Evolutionary conservation across 2,888 invertebrate species (phyloP), one percentile per base, ranked within the genome.

Genomic region (Sphaerophoria taeniata): DNA sequence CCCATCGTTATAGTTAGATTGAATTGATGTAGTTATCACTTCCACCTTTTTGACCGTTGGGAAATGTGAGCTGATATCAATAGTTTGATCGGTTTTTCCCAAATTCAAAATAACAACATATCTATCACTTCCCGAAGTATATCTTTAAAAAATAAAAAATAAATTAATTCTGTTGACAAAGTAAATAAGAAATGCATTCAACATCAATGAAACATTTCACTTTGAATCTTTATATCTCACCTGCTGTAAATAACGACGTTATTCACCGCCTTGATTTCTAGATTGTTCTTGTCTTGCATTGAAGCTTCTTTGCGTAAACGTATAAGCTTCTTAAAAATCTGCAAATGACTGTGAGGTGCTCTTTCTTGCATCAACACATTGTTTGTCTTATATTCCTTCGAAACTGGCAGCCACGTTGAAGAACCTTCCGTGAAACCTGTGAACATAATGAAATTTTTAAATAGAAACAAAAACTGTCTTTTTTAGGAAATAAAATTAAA

Each of bases 371-470:
- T 90, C 78, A 93, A 92, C 0, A 95, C 94, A 89, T 96, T 96
- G 1, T 94, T 90, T 0, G 89, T 90, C 79, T 91, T 91, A 88
- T 94, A 95, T 53, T 95, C 94, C 0, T 90, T 90, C 33, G 95
- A 93, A 1, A 96, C 94, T 0, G 96, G 96, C 6, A 96, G 90
- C 96, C 96, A 96, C 0, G 96, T 94, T 6, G 89, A 76, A 58
- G 89, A 89, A 1, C 88, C 90, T 11, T 88, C 88, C 1, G 91
- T 90, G 47, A 91, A 92, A 34, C 91, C 89, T 91, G 55, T 12
- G n/a, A 0, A 4, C 2, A 33, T n/a, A 45, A 14, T 1, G 12
- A n/a, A 16, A 9, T 24, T 43, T 7, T 3, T 2, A 16, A 49
- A 49, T 11, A 31, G 2, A 34, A 49, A 43, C 43, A 43, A 43